Evolutionary conservation across 1,140 invertebrate genomes (phyloP), one percentile per base, ranked within the genome.

Genomic region (Papilio aristodemus): DNA sequence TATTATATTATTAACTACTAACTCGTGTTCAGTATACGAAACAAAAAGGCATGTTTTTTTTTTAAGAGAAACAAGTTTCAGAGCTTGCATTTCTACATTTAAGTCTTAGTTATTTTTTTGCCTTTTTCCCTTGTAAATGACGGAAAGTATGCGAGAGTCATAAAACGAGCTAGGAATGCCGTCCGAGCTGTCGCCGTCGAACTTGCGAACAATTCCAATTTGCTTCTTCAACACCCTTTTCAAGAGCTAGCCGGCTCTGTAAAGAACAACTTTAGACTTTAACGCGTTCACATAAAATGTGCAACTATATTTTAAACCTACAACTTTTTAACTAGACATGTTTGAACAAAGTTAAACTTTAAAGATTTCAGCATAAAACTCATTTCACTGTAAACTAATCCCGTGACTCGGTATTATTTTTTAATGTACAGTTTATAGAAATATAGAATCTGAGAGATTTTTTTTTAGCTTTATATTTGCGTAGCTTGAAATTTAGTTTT

Each of bases 201-300:
- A 38, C 58, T 71, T 59, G 60, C 41, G 25, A 78, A 75, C 71
- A 78, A 78, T 78, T 78, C 70, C 72, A 72, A 76, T 78, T 78
- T 76, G 76, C 70, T 75, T 73, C 59, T 70, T 68, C 59, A 71
- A 62, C 59, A 39, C 59, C 59, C 58, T 36, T 62, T 62, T 62
- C 27, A 17, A n/a, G 27, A 32, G 27, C 27, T 36, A 58, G 57
- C 25, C 22, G 7, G 4, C n/a, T 22, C 14, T 32, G 27, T 3
- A 50, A 50, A 6, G 14, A 36, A 36, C 25, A 27, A 58, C 36
- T 38, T 19, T 38, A 60, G 14, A 37, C 36, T 38, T 60, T 62
- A 62, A 37, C 59, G 9, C 32, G 36, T 62, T 13, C 27, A 11
- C 36, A 62, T 62, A 62, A 62, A 37, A 38, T 38, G 59, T 62